Base-by-base conservation (phyloP, 2,888 invertebrate genomes). In the Hybos culiciformis region DNA sequence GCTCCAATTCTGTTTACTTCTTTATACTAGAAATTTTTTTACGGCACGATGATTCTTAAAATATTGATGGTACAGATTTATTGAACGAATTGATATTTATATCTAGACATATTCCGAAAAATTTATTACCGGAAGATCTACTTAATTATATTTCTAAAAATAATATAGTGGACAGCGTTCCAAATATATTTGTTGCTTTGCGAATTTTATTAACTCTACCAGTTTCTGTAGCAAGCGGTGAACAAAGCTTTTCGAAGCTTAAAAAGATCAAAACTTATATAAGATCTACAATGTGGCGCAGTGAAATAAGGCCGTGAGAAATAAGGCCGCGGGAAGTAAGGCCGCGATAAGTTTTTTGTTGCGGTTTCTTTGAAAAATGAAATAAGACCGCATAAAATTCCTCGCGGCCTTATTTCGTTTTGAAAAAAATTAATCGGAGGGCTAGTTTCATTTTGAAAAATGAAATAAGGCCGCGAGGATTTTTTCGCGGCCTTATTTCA, bases 191-290 rank as follows among this genome's bases (percentile, higher is more conserved):
- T 6, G 38, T 34, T 36, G 36, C 40, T 31, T 40, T 39, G 20
- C 15, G 34, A 39, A 44, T 44, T 40, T 18, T 44, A 23, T 20
- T 44, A 44, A 40, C 40, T 24, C 26, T 36, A n/a, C 44, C 44
- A 23, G 40, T 44, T 37, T 26, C 39, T 14, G 36, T 44, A 12
- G 37, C 40, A 39, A 36, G 29, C 19, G 44, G 14, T 17, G 34
- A 44, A 41, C 26, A 37, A 37, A 20, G 3, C 8, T 42, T 41
- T 42, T 26, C 42, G 20, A 42, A 36, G 19, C 21, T 42, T 12
- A 49, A 51, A 39, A 41, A 50, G 26, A 51, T 52, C 44, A 51
- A 54, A 52, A 53, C 47, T 36, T 53, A 51, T 50, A 46, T 53
- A 26, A 42, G 49, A 50, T 52, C 50, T 33, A 47, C 51, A 38